A percentile compares a stretch with the other conserved stretches of the same genome.
These are phyloP conservation scores for Nicator chloris DNA, from an alignment of 2,113 vertebrate genomes.

Conservation along the genomic window DNA sequence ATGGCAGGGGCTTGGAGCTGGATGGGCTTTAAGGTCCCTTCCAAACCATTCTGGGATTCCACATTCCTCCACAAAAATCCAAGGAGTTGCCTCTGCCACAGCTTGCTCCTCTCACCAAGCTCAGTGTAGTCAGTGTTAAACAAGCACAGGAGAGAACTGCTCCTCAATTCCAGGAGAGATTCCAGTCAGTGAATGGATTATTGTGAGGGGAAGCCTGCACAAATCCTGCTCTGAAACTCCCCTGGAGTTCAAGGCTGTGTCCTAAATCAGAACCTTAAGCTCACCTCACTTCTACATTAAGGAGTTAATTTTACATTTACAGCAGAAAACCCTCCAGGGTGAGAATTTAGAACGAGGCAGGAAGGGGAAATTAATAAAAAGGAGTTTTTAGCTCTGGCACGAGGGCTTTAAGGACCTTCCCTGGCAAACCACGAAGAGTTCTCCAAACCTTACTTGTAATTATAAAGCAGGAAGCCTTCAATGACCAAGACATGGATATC, in stretches of 20 bases:
- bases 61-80: neutral
- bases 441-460: conserved; percentile 77
- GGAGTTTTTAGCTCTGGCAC: neutral
- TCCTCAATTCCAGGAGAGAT: neutral
- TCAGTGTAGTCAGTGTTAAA: neutral
- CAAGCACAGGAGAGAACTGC: neutral
- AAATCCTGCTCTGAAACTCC: neutral
- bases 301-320: neutral
- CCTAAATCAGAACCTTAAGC: neutral
- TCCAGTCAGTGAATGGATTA: neutral
- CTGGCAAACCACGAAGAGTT: neutral
- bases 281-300: neutral
- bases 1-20: neutral
- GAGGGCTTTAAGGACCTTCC: neutral
- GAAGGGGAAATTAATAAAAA: neutral
- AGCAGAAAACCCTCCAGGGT: fast-evolving
- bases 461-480: conserved; percentile 96
- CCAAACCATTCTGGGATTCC: neutral
- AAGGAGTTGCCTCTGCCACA: neutral
- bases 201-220: neutral
- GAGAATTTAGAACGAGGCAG: neutral
- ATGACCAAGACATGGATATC: conserved; percentile 86
- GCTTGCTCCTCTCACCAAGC: neutral
- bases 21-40: neutral
- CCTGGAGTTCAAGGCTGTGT: neutral